A percentile compares a stretch with the other conserved stretches of the same genome.
Evolutionary conservation across 2,113 vertebrate species (phyloP).

Genomic region (Malurus cyaneus): DNA sequence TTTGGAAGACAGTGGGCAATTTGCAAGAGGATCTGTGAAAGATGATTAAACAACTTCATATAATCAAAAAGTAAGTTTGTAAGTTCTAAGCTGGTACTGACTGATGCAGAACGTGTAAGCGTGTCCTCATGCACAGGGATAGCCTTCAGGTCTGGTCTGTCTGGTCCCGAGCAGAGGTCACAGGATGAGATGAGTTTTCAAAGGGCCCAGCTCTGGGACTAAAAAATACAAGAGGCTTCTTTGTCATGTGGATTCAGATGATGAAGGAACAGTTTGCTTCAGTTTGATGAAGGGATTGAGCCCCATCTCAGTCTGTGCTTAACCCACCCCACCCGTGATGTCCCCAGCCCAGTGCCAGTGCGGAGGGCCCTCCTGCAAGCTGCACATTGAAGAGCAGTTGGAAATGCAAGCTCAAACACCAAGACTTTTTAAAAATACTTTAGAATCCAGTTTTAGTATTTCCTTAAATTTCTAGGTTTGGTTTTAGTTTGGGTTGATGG

Average conservation of each 20-base stretch:
- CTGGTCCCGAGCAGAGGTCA: not conserved
- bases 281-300: not conserved
- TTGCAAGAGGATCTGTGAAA: not conserved
- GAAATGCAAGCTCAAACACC: fast-evolving
- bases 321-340: fast-evolving
- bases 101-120: not conserved
- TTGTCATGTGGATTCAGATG: fast-evolving
- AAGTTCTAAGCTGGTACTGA: not conserved
- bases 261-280: not conserved
- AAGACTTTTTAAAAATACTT: not conserved
- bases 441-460: not conserved
- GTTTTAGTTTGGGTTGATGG: too few species aligned
- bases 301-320: not conserved
- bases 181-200: not conserved
- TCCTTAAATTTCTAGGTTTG: not conserved
- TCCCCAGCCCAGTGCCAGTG: not conserved
- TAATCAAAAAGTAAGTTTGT: not conserved
- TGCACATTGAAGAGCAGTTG: not conserved
- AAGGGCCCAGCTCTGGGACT: not conserved
- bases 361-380: not conserved
- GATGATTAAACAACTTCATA: not conserved
- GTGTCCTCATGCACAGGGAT: fast-evolving
- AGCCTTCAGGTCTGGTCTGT: not conserved
- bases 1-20: not conserved
- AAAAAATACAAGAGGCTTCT: too few species aligned